Evolutionary conservation across 2,888 invertebrate genomes (phyloP).

Genomic region (Dynastes grantii): DNA sequence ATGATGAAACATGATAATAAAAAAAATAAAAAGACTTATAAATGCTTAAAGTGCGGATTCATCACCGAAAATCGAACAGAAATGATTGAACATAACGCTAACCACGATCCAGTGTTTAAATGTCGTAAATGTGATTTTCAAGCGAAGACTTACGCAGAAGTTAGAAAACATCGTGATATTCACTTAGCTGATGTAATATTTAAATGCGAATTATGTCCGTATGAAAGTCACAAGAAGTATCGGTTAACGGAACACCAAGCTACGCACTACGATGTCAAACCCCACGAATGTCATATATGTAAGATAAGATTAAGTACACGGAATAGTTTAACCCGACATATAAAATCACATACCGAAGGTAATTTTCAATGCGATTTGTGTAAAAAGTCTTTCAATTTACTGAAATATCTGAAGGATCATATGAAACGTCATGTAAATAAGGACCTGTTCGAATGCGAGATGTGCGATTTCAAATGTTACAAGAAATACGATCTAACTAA

Average conservation of each 20-base stretch:
- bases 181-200: constrained; percentile 7
- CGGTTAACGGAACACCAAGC: constrained; percentile 27
- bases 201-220: constrained; percentile 21
- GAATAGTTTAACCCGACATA: constrained; percentile 16
- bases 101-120: constrained; percentile 11
- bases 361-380: constrained; percentile 22
- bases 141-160: constrained; percentile 27
- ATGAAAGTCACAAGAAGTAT: constrained; percentile 27
- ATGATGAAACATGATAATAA: constrained; percentile 19
- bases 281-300: constrained; percentile 26
- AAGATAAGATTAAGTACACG: constrained; percentile 23
- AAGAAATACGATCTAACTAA: constrained; percentile 22
- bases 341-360: constrained; percentile 21
- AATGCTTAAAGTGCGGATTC: not conserved
- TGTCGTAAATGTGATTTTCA: constrained; percentile 24
- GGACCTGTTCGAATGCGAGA: constrained; percentile 24
- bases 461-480: constrained; percentile 20
- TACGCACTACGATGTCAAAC: constrained; percentile 28
- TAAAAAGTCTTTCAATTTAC: constrained; percentile 18
- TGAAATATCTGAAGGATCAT: constrained; percentile 28
- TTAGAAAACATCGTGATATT: constrained; percentile 23
- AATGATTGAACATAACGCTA: constrained; percentile 7
- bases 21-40: not conserved
- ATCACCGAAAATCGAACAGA: constrained; percentile 1
- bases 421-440: constrained; percentile 35